Evolutionary conservation across 2,113 vertebrate species (phyloP).

Genomic region (Protomyctophum bolini): DNA sequence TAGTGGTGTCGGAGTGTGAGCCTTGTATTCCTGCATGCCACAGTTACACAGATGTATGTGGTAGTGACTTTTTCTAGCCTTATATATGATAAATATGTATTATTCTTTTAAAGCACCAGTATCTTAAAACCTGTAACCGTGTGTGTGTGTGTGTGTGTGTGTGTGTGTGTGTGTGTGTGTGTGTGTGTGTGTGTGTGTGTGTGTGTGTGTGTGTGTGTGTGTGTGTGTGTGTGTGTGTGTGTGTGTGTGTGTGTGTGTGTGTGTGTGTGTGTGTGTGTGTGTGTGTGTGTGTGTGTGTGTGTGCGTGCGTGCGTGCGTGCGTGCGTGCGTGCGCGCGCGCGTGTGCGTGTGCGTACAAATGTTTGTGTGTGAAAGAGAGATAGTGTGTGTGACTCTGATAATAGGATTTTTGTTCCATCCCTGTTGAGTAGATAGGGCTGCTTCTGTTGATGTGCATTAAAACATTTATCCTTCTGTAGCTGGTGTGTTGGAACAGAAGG

Average conservation of each 20-base stretch:
- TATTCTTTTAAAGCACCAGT: constrained; percentile 19
- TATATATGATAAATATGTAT: constrained; percentile 32
- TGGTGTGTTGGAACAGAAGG: no score
- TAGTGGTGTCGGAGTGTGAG: constrained; percentile 13
- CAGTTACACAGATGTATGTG: constrained; percentile 29
- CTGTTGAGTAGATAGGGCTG: no score
- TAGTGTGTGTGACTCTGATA: no score
- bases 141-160: constrained; percentile 22
- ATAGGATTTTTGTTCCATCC: no score
- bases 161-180: constrained; percentile 19
- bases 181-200: neutral
- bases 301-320: no score
- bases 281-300: no score
- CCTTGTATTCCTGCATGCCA: constrained; percentile 34
- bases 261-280: no score
- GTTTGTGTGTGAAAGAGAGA: no score
- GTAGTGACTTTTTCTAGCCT: constrained; percentile 29
- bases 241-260: constrained; percentile 1
- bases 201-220: neutral
- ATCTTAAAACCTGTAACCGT: constrained; percentile 14
- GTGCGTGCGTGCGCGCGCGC: no score
- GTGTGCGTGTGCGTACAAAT: no score
- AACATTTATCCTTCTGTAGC: no score
- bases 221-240: neutral
- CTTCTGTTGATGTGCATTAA: no score